Evolutionary conservation across 1,140 invertebrate genomes (phyloP).

Genomic region (Meloidogyne chitwoodi): DNA sequence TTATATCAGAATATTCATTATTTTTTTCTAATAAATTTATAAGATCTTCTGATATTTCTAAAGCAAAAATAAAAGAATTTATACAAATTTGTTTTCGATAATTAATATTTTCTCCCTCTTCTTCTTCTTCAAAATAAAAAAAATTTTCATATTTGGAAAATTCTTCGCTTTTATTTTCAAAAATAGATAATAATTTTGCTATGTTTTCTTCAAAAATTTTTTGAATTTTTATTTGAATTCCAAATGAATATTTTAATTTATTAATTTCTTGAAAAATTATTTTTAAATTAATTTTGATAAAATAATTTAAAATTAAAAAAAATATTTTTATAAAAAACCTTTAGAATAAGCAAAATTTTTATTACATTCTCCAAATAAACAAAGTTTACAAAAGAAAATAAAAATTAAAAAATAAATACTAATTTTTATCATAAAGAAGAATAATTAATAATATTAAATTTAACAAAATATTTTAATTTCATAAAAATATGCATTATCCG

Average conservation of each 20-base stretch:
- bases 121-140: neutral
- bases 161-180: neutral
- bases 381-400: too few species aligned
- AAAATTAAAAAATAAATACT: too few species aligned
- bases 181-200: neutral
- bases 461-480: too few species aligned
- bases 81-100: neutral
- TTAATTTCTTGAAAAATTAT: neutral
- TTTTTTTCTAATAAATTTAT: neutral
- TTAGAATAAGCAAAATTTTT: too few species aligned
- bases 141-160: neutral
- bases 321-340: neutral
- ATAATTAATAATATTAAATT: too few species aligned
- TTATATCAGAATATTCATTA: too few species aligned
- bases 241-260: neutral
- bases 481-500: too few species aligned
- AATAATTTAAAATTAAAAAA: too few species aligned
- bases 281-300: neutral
- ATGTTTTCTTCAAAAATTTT: neutral
- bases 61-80: neutral
- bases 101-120: neutral
- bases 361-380: too few species aligned
- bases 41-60: neutral
- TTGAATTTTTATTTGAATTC: conserved; percentile 1
- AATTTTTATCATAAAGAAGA: too few species aligned